Percentiles rank a stretch among this genome's conserved stretches.
phyloP scores from a whole-genome alignment of 2,888 invertebrate species.

The Andrena chrysosceles region DNA sequence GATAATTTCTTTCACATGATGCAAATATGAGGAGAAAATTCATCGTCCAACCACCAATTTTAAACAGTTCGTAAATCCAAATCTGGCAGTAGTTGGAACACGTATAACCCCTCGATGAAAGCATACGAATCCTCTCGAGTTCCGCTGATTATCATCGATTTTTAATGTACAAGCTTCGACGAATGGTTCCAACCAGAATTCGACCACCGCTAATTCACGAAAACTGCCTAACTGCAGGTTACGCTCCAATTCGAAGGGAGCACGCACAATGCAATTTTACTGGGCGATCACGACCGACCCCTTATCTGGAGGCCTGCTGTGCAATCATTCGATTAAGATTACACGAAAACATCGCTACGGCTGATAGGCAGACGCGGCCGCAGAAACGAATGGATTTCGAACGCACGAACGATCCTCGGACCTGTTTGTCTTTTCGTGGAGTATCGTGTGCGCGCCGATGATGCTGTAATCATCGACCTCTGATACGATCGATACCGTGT shows the following conservation, averaged over 20 bases:
- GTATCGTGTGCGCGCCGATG: constrained; percentile 34
- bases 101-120: not conserved
- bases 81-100: too few species aligned
- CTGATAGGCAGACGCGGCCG: constrained; percentile 64
- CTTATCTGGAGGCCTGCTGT: constrained; percentile 61
- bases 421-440: constrained; percentile 61
- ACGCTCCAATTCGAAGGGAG: constrained; percentile 30
- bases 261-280: constrained; percentile 63
- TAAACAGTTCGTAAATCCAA: too few species aligned
- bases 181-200: constrained; percentile 39
- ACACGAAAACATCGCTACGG: constrained; percentile 54
- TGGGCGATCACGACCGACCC: constrained; percentile 43
- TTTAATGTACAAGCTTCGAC: constrained; percentile 18
- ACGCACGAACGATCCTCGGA: constrained; percentile 43
- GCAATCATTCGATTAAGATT: constrained; percentile 74
- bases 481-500: constrained; percentile 58
- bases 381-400: constrained; percentile 63
- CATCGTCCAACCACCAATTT: too few species aligned
- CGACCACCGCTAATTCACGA: constrained; percentile 64
- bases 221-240: constrained; percentile 67
- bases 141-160: constrained; percentile 16
- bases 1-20: too few species aligned
- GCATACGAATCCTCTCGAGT: not conserved
- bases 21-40: too few species aligned
- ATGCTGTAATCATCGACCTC: constrained; percentile 55